Evolutionary conservation across 2,113 vertebrate species (phyloP).

Genomic region (Heterocephalus glaber): DNA sequence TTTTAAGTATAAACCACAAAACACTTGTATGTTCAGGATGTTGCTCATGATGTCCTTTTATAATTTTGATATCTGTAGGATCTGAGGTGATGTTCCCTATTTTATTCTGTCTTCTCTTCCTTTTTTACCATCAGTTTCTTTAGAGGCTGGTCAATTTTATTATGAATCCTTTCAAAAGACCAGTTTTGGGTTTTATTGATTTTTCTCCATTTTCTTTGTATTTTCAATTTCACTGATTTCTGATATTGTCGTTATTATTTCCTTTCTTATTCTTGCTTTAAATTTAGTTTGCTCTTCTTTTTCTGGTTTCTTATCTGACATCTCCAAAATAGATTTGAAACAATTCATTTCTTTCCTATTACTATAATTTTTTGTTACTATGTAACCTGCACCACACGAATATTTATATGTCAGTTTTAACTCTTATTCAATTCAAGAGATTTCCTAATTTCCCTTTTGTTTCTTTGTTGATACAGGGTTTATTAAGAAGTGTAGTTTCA

Average conservation of each 20-base stretch:
- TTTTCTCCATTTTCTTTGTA: background rate
- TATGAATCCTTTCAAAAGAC: background rate
- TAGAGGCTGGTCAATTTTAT: background rate
- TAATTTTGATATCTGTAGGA: background rate
- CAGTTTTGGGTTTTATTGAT: background rate
- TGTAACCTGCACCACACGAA: background rate
- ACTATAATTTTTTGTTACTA: background rate
- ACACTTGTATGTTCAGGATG: background rate
- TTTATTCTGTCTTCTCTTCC: background rate
- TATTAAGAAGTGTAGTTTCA: background rate
- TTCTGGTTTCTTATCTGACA: background rate
- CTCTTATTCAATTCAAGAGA: background rate
- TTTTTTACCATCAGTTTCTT: background rate
- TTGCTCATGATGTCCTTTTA: background rate
- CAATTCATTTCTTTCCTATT: background rate
- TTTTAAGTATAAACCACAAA: background rate
- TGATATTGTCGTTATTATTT: background rate
- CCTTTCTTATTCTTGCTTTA: background rate
- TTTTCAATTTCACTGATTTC: slow-evolving; percentile 26
- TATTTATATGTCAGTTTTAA: background rate
- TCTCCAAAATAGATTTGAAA: background rate
- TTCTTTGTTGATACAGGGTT: background rate
- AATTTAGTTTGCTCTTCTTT: background rate
- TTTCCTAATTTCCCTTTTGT: background rate
- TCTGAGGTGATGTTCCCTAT: background rate